A percentile compares a stretch with the other conserved stretches of the same genome.
These are phyloP conservation scores for Gymnobelideus leadbeateri DNA, from an alignment of 2,113 vertebrate genomes.

Conservation along the genomic window DNA sequence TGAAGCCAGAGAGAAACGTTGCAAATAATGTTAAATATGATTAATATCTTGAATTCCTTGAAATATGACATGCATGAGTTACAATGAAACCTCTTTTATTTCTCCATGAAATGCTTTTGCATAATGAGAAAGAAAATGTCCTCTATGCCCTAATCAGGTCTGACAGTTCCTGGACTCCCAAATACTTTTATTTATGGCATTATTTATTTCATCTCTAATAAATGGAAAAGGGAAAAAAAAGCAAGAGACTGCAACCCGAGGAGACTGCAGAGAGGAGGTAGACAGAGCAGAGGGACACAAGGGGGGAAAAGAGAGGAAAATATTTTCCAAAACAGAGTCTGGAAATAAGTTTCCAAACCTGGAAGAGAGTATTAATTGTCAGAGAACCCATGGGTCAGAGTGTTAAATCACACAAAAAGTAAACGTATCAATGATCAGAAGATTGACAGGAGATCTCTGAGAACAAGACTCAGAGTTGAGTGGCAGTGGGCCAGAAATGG, in stretches of 20 bases:
- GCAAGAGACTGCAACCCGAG: constrained; percentile 21
- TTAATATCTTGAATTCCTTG: constrained; percentile 85
- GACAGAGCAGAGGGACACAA: constrained; percentile 6
- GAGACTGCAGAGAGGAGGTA: constrained; percentile 37
- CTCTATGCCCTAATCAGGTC: constrained; percentile 85
- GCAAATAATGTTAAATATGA: constrained; percentile 84
- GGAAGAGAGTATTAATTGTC: not conserved
- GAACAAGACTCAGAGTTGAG: constrained; percentile 31
- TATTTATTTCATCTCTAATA: constrained; percentile 80
- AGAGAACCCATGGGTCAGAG: not conserved
- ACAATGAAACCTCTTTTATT: constrained; percentile 84
- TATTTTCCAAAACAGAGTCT: not conserved
- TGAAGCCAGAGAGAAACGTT: constrained; percentile 59
- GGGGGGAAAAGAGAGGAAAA: not conserved
- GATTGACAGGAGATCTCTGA: constrained; percentile 33
- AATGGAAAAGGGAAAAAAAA: constrained; percentile 32
- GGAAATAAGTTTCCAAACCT: constrained; percentile 18
- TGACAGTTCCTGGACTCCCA: constrained; percentile 84
- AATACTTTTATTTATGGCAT: constrained; percentile 86
- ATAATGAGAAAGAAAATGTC: constrained; percentile 87
- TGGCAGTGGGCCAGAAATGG: not conserved
- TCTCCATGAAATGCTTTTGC: constrained; percentile 85
- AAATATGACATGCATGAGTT: constrained; percentile 86
- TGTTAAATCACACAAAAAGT: constrained; percentile 26
- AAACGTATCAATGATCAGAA: constrained; percentile 37